A percentile compares a stretch with the other conserved stretches of the same genome.
Evolutionary conservation across 1,140 invertebrate species (phyloP).

Genomic region (Batillaria attramentaria): DNA sequence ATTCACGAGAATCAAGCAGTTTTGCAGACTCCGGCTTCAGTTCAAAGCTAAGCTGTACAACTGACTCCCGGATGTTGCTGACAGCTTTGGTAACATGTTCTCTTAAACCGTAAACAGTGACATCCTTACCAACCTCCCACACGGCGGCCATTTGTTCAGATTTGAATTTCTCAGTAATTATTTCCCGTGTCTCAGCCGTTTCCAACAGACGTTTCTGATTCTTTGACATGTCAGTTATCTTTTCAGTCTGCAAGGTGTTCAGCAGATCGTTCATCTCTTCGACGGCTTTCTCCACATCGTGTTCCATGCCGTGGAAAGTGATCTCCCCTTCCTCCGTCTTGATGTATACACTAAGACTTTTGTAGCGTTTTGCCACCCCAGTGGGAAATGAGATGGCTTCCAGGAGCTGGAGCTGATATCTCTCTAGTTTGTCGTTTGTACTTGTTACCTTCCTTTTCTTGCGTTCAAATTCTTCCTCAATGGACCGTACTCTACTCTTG

Average conservation of each 20-base stretch:
- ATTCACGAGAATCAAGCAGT: conserved; percentile 20
- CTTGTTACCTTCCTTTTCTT: conserved; percentile 46
- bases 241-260: background rate
- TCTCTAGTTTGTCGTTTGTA: conserved; percentile 21
- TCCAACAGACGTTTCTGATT: conserved; percentile 15
- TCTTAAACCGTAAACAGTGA: conserved; percentile 17
- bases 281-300: conserved; percentile 40
- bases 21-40: conserved; percentile 26
- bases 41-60: background rate
- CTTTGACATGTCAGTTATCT: conserved; percentile 11
- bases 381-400: conserved; percentile 32
- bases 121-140: conserved; percentile 20
- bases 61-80: conserved; percentile 25
- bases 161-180: conserved; percentile 34
- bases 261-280: conserved; percentile 37
- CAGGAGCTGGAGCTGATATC: conserved; percentile 34
- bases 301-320: conserved; percentile 38
- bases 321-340: conserved; percentile 30
- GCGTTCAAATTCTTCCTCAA: conserved; percentile 35
- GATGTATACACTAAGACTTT: conserved; percentile 34
- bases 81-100: conserved; percentile 17
- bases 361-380: conserved; percentile 31
- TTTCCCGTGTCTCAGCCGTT: background rate
- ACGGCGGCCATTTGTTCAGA: conserved; percentile 18
- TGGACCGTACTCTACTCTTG: conserved; percentile 7